phyloP scores from a whole-genome alignment of 2,888 invertebrate genomes.

The Drosophila nr. perissopoda region DNA sequence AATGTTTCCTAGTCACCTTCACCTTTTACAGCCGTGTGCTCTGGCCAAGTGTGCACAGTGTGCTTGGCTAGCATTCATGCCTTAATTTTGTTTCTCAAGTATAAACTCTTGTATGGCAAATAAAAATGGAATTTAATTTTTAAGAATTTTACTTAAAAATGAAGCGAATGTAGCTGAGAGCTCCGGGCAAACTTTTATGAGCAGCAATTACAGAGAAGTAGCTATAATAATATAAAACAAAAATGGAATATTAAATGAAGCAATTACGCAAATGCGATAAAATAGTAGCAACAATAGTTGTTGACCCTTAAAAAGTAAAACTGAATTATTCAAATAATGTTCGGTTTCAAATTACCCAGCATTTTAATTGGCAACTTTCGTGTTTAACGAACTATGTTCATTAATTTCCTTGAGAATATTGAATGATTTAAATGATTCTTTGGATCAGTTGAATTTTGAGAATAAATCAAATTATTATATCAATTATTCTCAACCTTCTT shows the following conservation, averaged over 20 bases:
- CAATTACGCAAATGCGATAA: slow-evolving; percentile 1
- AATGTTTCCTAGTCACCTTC: slow-evolving; percentile 31
- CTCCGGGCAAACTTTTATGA: not conserved
- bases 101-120: not conserved
- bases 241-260: slow-evolving; percentile 4
- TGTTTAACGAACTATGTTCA: not conserved
- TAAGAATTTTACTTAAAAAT: not conserved
- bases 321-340: not conserved
- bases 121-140: not conserved
- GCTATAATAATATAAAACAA: not conserved
- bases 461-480: not conserved
- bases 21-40: slow-evolving; percentile 29
- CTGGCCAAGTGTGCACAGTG: slow-evolving; percentile 59
- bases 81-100: not conserved
- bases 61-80: not conserved
- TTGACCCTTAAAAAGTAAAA: not conserved
- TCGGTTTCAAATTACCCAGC: not conserved
- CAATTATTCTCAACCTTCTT: not conserved
- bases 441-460: not conserved
- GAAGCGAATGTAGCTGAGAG: not conserved
- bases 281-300: not conserved
- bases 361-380: not conserved
- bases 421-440: not conserved
- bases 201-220: not conserved
- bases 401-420: not conserved